Conservation (phyloP, 2,888 invertebrate species). For the Mythimna lalbum region DNA sequence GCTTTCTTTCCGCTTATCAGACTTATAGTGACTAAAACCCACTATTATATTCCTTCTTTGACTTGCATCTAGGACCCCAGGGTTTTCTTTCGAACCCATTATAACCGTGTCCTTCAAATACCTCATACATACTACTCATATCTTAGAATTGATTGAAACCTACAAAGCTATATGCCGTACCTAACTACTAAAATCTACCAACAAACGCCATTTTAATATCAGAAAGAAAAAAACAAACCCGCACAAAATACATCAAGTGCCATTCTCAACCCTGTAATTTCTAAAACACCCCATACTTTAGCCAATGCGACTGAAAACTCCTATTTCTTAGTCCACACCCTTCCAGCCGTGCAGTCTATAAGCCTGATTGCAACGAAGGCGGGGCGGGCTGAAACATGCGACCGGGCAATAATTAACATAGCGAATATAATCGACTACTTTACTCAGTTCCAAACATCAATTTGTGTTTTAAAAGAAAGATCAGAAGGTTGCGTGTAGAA, state of each 20-base stretch:
- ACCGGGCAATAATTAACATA: slow-evolving; percentile 55
- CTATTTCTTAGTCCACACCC: slow-evolving; percentile 41
- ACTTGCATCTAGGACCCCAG: too few species aligned
- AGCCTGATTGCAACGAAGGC: slow-evolving; percentile 54
- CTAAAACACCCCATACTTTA: slow-evolving; percentile 26
- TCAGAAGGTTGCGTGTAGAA: too few species aligned
- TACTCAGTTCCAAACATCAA: slow-evolving; percentile 20
- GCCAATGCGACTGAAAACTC: slow-evolving; percentile 39
- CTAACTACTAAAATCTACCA: background rate
- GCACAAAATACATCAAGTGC: slow-evolving; percentile 23
- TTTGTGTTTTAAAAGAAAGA: slow-evolving; percentile 16
- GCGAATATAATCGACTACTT: slow-evolving; percentile 53
- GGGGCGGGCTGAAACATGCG: slow-evolving; percentile 66
- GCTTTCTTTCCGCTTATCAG: too few species aligned
- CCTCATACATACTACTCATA: too few species aligned
- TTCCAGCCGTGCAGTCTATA: slow-evolving; percentile 21
- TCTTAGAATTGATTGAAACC: too few species aligned
- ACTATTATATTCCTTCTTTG: too few species aligned
- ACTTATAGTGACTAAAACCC: too few species aligned
- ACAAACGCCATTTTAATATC: slow-evolving; percentile 36
- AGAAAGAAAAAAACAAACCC: slow-evolving; percentile 3
- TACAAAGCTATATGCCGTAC: background rate
- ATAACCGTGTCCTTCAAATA: too few species aligned
- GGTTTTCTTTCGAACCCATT: too few species aligned
- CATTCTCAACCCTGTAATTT: slow-evolving; percentile 32